Conservation (phyloP, 2,888 invertebrate species). For the Opisthograptis luteolata region DNA sequence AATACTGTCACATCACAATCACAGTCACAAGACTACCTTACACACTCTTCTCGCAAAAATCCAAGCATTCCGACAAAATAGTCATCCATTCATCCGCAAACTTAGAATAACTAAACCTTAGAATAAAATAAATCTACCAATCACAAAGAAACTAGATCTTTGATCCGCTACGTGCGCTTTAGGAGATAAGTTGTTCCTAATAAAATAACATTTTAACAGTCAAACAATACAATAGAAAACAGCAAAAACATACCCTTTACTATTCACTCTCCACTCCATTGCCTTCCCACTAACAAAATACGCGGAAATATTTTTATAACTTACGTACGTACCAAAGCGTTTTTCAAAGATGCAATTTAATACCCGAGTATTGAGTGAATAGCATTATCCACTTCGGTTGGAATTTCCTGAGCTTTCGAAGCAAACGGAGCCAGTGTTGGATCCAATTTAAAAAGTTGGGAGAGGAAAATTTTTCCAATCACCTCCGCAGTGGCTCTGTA, state of each 20-base stretch:
- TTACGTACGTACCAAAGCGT: slow-evolving; percentile 65
- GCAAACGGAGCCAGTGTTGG: slow-evolving; percentile 68
- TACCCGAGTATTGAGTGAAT: slow-evolving; percentile 69
- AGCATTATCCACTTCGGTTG: slow-evolving; percentile 69
- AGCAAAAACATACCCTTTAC: background rate
- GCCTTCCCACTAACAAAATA: slow-evolving; percentile 30
- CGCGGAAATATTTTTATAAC: slow-evolving; percentile 45
- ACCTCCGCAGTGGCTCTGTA: slow-evolving; percentile 62
- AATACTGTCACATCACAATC: no score
- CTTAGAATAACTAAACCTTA: no score
- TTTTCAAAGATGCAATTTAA: slow-evolving; percentile 77
- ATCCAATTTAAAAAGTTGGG: slow-evolving; percentile 82
- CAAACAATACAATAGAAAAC: slow-evolving; percentile 7
- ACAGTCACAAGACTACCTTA: no score
- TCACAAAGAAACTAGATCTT: no score
- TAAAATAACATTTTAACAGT: background rate
- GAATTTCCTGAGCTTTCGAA: slow-evolving; percentile 60
- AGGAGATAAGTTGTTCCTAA: no score
- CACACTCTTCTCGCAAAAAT: no score
- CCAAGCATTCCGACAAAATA: no score
- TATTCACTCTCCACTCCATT: slow-evolving; percentile 7
- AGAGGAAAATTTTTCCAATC: slow-evolving; percentile 79
- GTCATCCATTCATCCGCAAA: no score
- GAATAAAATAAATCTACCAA: no score
- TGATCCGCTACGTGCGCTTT: no score